These are phyloP conservation scores for Synanthedon tipuliformis DNA, from an alignment of 2,888 invertebrate species.

Conservation along the genomic window DNA sequence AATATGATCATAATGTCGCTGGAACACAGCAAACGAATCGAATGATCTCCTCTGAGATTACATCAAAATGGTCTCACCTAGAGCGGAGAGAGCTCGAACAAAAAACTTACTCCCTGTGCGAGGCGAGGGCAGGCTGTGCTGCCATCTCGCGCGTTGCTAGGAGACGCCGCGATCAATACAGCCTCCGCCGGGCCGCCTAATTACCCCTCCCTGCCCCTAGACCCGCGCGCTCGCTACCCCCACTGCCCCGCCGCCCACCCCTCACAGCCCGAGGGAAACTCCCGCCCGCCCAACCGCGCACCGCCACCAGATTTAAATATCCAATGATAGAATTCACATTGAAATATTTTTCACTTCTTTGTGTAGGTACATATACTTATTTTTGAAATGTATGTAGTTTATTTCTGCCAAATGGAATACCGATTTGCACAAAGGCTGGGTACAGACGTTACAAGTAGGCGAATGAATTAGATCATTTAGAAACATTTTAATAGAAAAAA, in stretches of 20 bases:
- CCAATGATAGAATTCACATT: constrained; percentile 68
- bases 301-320: constrained; percentile 60
- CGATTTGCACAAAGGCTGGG: no score
- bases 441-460: no score
- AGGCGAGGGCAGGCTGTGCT: constrained; percentile 50
- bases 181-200: constrained; percentile 70
- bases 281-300: constrained; percentile 38
- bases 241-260: constrained; percentile 14
- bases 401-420: no score
- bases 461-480: no score
- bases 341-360: constrained; percentile 54
- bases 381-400: constrained; percentile 19
- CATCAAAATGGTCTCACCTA: constrained; percentile 64
- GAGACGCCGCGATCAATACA: constrained; percentile 66
- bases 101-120: constrained; percentile 50
- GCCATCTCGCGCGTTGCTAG: constrained; percentile 67
- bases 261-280: constrained; percentile 26
- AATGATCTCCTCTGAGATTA: constrained; percentile 53
- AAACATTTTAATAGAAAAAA: no score
- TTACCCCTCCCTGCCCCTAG: constrained; percentile 35
- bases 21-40: constrained; percentile 35
- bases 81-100: constrained; percentile 47
- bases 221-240: constrained; percentile 15
- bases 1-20: constrained; percentile 2
- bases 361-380: constrained; percentile 37